Evolutionary conservation across 2,797 vertebrate species (phyloP).

Genomic region (Melanotaenia maccullochi): DNA sequence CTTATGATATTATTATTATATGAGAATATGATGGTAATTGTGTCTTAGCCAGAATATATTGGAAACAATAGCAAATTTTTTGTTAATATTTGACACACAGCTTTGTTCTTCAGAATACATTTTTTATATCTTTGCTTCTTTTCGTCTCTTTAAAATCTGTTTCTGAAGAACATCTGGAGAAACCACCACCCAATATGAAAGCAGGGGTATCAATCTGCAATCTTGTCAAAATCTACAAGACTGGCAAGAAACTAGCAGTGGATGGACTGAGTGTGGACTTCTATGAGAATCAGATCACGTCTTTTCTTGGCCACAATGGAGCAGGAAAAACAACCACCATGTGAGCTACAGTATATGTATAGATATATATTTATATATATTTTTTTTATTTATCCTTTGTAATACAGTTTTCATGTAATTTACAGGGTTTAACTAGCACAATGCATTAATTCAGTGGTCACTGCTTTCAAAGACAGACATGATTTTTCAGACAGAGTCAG

Average conservation of each 20-base stretch:
- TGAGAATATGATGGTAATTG: background rate
- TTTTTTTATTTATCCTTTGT: constrained; percentile 11
- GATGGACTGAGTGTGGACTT: constrained; percentile 96
- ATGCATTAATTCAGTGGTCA: constrained; percentile 15
- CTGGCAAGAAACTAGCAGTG: constrained; percentile 93
- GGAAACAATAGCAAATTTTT: too few relatives aligned
- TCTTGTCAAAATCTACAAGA: constrained; percentile 95
- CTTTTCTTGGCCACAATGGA: constrained; percentile 97
- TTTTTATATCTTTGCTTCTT: background rate
- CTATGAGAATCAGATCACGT: constrained; percentile 96
- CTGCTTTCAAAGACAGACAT: constrained; percentile 43
- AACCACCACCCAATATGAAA: constrained; percentile 84
- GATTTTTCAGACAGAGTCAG: constrained; percentile 62
- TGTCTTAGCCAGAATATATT: background rate
- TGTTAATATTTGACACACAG: background rate
- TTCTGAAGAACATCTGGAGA: constrained; percentile 89
- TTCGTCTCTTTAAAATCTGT: background rate
- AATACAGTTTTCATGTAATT: constrained; percentile 21
- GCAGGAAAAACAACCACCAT: constrained; percentile 94
- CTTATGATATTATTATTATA: too few relatives aligned
- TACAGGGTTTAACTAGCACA: constrained; percentile 46
- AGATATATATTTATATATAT: background rate
- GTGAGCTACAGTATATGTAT: constrained; percentile 82
- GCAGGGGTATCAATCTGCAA: constrained; percentile 93
- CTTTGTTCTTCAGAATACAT: background rate